These are phyloP conservation scores for Phrynocephalus versicolor DNA, from an alignment of 2,113 vertebrate genomes.

Conservation along the genomic window DNA sequence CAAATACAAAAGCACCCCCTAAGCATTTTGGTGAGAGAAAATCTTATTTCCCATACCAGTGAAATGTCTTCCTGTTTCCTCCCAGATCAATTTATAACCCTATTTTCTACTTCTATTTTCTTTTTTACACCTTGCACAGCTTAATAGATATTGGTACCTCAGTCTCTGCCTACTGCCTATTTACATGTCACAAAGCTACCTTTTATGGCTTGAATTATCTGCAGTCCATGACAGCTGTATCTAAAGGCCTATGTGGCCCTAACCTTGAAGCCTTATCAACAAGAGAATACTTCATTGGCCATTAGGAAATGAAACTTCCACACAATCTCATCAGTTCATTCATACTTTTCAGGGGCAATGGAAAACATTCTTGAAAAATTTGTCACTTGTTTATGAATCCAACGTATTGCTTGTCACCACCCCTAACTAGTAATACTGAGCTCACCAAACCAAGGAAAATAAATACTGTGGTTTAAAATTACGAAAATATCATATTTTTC, in stretches of 20 bases:
- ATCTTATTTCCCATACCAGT: background rate
- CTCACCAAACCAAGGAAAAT: background rate
- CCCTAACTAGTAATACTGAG: background rate
- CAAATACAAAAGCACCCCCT: rapidly evolving
- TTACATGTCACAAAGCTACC: constrained; percentile 56
- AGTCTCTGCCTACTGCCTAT: constrained; percentile 37
- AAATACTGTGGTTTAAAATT: background rate
- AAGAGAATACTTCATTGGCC: background rate
- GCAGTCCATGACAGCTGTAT: constrained; percentile 31
- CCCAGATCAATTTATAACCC: constrained; percentile 39
- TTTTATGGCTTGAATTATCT: constrained; percentile 57
- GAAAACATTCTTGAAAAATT: constrained; percentile 1
- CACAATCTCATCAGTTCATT: constrained; percentile 25
- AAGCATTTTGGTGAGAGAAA: background rate
- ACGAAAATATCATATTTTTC: background rate
- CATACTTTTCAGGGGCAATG: background rate
- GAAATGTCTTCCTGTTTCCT: constrained; percentile 13
- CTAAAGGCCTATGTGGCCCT: constrained; percentile 43
- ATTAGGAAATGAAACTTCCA: background rate
- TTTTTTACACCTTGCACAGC: background rate
- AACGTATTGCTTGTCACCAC: no score
- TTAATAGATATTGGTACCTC: constrained; percentile 13
- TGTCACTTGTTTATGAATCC: background rate
- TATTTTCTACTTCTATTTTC: constrained; percentile 8
- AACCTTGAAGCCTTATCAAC: constrained; percentile 62